Base-by-base conservation (phyloP, 2,113 vertebrate species). In the Fregetta grallaria region DNA sequence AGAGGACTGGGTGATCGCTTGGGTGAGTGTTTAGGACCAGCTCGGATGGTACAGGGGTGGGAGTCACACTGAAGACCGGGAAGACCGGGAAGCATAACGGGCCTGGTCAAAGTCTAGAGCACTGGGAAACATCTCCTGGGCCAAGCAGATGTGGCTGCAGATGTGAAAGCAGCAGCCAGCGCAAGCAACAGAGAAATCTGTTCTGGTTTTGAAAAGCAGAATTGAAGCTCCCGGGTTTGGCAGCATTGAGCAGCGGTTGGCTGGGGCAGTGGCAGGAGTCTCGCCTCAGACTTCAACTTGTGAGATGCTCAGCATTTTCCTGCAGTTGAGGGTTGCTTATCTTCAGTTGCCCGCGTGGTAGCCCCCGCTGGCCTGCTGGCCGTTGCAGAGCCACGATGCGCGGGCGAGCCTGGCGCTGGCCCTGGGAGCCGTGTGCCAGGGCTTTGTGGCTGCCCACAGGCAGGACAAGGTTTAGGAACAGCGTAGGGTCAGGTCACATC, bases 311-410 rank as follows among this genome's bases (percentile, higher is more conserved):
- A 42, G 27, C 12, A 18, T 27, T 78, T 42, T 50, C 61, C 63
- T 86, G 50, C n/a, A 84, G 76, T 3, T 3, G 0, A 6, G n/a
- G 56, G 67, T 13, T 45, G 50, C 50, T n/a, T 27, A 4, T 27
- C 44, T 77, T 49, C 1, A 10, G 59, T 17, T 56, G 50, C 36
- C 67, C 5, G 3, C 7, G 2, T 7, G 17, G 59, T 9, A 36
- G 22, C 86, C 61, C 49, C 79, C 3, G 7, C 61, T 85, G 1
- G 4, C 29, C 65, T 38, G 23, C 0, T 26, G 32, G 20, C 25
- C 0, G 0, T 44, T 22, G 11, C 50, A n/a, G 1, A 2, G n/a
- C 81, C 85, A 44, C 0, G 0, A 11, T 12, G 32, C 4, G 0
- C n/a, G n/a, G 32, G 16, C 25, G 6, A 67, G 44, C 47, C 75